Base-by-base conservation (phyloP, 2,888 invertebrate species). In the Pterostichus niger region DNA sequence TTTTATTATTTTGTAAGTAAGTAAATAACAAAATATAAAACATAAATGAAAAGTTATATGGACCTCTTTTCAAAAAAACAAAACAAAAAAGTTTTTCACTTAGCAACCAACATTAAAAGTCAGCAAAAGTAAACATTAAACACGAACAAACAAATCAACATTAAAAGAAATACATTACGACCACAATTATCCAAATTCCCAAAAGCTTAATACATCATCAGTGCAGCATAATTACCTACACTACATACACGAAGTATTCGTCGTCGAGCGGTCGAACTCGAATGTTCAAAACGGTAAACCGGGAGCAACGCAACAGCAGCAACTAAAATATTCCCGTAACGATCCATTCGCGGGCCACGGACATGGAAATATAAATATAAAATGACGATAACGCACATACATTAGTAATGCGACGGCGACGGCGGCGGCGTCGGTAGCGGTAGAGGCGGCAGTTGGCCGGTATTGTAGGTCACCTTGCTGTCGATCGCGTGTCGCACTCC, bases 391-490 rank as follows among this genome's bases (percentile, higher is more conserved):
- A 54, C 54, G 68, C 81, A 71, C 64, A 77, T 83, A 83, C 83
- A 83, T 83, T 64, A 76, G 83, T 83, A 77, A 83, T 83, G 64
- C 64, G 73, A 24, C 49, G 71, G 54, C 44, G 40, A 5, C 40
- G 40, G 40, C 13, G 59, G 3, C 11, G 11, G 59, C 24, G 24
- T 24, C 24, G 24, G 24, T 24, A 3, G 24, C 3, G 24, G 24
- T 24, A 24, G 24, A 40, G 40, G 64, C 33, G 46, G 44, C 46
- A 31, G 52, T 35, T 52, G 61, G 64, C 35, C 56, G 82, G 35
- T 61, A 76, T 83, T 64, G 64, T 83, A 83, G 83, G 83, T 83
- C 83, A 83, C 83, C 83, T 83, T 83, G 82, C 73, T 82, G 83
- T 77, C 83, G 83, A 83, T 83, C 76, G 83, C 83, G 83, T 83